These are phyloP conservation scores for Diplolepis rosae DNA, from an alignment of 2,888 invertebrate species.

Conservation along the genomic window DNA sequence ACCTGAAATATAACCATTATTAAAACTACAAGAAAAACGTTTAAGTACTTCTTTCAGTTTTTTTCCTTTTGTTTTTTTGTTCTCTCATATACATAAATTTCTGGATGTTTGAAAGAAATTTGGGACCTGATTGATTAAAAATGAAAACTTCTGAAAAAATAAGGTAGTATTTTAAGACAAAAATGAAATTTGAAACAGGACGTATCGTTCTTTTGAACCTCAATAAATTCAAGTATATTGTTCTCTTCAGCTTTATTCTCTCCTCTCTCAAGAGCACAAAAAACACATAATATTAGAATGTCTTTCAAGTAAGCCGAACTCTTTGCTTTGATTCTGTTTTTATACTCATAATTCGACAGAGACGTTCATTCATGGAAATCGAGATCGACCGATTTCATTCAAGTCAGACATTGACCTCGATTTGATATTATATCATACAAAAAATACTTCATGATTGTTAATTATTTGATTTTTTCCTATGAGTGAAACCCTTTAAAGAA, in stretches of 20 bases:
- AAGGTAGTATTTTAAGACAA: no score
- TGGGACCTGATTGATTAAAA: no score
- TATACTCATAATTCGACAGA: conserved; percentile 25
- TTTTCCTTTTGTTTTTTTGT: neutral
- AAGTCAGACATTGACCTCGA: conserved; percentile 14
- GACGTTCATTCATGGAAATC: conserved; percentile 48
- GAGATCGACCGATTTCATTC: conserved; percentile 44
- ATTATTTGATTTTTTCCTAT: neutral
- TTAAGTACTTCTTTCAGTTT: neutral
- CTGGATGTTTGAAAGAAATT: no score
- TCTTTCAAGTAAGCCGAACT: neutral
- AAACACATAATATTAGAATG: neutral
- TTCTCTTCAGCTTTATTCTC: neutral
- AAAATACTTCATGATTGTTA: neutral
- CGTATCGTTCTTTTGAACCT: no score
- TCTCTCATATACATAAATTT: no score
- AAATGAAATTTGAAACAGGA: no score
- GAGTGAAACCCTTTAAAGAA: neutral
- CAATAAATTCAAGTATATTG: no score
- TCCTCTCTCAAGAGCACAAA: neutral
- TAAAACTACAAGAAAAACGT: no score
- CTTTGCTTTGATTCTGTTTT: neutral
- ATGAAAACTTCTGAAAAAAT: no score
- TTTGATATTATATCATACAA: neutral
- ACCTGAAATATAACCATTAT: no score